Evolutionary conservation across 1,140 invertebrate genomes (phyloP), one percentile per base, ranked within the genome.

Genomic region (Bombus sibiricus): DNA sequence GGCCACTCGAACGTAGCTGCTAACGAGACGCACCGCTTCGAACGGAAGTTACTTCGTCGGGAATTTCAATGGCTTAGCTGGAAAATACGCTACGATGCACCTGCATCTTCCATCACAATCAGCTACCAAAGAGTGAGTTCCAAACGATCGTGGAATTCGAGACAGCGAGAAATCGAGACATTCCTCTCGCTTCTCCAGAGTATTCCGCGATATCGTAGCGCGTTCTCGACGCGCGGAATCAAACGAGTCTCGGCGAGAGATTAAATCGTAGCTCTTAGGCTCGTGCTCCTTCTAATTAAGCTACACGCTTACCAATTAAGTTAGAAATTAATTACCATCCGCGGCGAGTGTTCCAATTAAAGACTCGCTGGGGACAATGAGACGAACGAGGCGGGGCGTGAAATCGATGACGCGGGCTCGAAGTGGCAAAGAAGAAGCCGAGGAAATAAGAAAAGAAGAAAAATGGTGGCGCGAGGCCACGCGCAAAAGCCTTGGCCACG

Each of bases 301-400:
- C 64, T 71, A 28, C 57, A 47, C 83, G 80, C 43, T 81, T 69
- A 74, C 59, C 88, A 86, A 89, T 89, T 89, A 89, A 84, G 32
- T 86, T 86, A 73, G 89, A 91, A 91, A 91, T 91, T 91, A 91
- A 91, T 90, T 90, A 88, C 39, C 86, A 88, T 86, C 71, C 84
- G 47, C 81, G 32, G 71, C 66, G 84, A 90, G 89, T 90, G 78
- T 37, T 77, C 81, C 87, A 90, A 91, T 91, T 86, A 90, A 86
- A 83, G 37, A 69, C 9, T 68, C 18, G 66, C 41, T 22, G 41
- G n/a, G 41, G 34, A 90, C 86, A 88, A 89, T 88, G 77, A 79
- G 68, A 32, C 74, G 83, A 53, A 62, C 79, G 83, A 68, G 68
- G 57, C 34, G 71, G 47, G 47, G 32, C 64, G 80, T 34, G 77